Evolutionary conservation across 2,888 invertebrate genomes (phyloP).

Genomic region (Neoscelio sp.): DNA sequence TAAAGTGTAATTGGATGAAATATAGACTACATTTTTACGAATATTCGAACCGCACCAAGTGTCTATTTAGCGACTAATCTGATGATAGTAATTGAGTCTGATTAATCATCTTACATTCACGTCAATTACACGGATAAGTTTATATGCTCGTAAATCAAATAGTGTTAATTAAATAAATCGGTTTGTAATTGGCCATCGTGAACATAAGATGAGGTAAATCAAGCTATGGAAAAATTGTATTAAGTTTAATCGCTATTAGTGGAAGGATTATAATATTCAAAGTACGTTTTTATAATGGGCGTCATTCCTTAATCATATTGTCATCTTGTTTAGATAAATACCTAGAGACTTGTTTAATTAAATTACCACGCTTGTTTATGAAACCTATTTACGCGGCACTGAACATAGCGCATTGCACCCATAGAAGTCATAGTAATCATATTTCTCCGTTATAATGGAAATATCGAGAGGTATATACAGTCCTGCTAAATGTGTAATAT

Average conservation of each 20-base stretch:
- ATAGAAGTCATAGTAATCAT: slow-evolving; percentile 54
- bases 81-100: slow-evolving; percentile 35
- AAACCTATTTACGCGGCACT: slow-evolving; percentile 37
- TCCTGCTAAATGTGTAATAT: slow-evolving; percentile 51
- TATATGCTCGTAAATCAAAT: slow-evolving; percentile 60
- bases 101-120: slow-evolving; percentile 54
- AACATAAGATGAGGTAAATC: slow-evolving; percentile 15
- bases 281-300: no score
- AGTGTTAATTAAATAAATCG: slow-evolving; percentile 41
- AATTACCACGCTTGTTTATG: slow-evolving; percentile 2
- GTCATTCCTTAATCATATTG: no score
- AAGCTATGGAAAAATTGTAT: slow-evolving; percentile 10
- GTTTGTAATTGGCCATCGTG: slow-evolving; percentile 32
- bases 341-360: slow-evolving; percentile 5
- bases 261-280: no score
- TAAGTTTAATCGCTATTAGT: no score
- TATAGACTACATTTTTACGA: no score
- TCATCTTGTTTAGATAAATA: no score
- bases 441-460: slow-evolving; percentile 63
- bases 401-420: slow-evolving; percentile 27
- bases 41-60: no score
- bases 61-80: slow-evolving; percentile 1
- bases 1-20: no score
- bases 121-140: slow-evolving; percentile 52
- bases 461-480: slow-evolving; percentile 45